Percentiles rank a stretch among this genome's conserved stretches.
Evolutionary conservation across 2,888 invertebrate species (phyloP).

Genomic region (Neoascia interrupta): DNA sequence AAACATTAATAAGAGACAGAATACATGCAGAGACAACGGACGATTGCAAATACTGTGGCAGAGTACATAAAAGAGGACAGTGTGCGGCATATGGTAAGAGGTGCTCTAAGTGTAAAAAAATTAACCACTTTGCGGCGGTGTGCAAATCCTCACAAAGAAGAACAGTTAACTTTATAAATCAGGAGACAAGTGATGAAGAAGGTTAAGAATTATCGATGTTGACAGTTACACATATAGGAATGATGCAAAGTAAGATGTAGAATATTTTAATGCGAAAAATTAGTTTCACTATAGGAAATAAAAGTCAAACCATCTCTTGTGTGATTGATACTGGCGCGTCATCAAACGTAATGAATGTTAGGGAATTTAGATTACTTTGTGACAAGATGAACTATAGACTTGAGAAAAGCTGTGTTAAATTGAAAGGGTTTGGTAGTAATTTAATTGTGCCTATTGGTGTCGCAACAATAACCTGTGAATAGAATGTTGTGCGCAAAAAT

Average conservation of each 20-base stretch:
- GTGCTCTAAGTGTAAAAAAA: constrained; percentile 10
- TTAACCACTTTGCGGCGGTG: constrained; percentile 13
- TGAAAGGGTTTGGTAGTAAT: constrained; percentile 26
- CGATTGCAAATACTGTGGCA: constrained; percentile 2
- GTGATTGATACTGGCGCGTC: constrained; percentile 17
- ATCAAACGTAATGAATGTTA: constrained; percentile 4
- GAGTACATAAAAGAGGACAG: background rate
- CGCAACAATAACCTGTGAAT: constrained; percentile 1
- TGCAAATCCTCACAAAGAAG: background rate
- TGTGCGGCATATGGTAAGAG: constrained; percentile 17
- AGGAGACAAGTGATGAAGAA: constrained; percentile 2
- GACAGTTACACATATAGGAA: constrained; percentile 2
- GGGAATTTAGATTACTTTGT: background rate
- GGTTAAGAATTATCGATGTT: background rate
- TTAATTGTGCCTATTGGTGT: constrained; percentile 8
- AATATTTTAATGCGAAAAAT: constrained; percentile 6
- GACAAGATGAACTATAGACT: background rate
- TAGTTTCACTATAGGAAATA: background rate
- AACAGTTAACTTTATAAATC: constrained; percentile 2
- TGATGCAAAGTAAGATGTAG: background rate
- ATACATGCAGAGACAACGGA: background rate
- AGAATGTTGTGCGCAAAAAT: background rate
- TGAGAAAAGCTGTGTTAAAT: background rate
- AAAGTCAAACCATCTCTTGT: background rate
- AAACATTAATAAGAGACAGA: background rate